phyloP scores from a whole-genome alignment of 2,888 invertebrate genomes.

The Tinea semifulvella region DNA sequence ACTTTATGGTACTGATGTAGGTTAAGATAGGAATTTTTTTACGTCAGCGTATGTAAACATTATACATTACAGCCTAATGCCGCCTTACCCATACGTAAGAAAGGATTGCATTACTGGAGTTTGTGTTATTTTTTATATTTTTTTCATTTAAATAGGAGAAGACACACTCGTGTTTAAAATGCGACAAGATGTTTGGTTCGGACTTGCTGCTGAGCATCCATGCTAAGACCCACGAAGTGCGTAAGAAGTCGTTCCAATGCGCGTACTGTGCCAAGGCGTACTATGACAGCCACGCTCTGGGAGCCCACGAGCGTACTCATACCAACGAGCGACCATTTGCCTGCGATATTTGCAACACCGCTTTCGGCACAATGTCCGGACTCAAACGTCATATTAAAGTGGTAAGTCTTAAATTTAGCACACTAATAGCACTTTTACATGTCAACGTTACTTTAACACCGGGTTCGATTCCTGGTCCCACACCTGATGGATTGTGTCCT shows the following conservation, averaged over 20 bases:
- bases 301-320: slow-evolving; percentile 55
- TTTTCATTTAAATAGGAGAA: too few species aligned
- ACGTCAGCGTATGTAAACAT: too few species aligned
- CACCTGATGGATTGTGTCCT: slow-evolving; percentile 3
- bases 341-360: slow-evolving; percentile 49
- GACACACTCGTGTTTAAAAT: slow-evolving; percentile 40
- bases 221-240: slow-evolving; percentile 43
- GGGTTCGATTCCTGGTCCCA: background rate
- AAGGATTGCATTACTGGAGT: too few species aligned
- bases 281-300: slow-evolving; percentile 39
- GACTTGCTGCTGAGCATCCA: slow-evolving; percentile 43
- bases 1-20: too few species aligned
- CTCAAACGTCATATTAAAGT: slow-evolving; percentile 53
- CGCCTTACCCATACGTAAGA: too few species aligned
- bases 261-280: slow-evolving; percentile 41
- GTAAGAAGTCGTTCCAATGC: slow-evolving; percentile 43
- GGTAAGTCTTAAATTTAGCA: slow-evolving; percentile 31
- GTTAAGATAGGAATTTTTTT: too few species aligned
- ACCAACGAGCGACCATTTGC: slow-evolving; percentile 48
- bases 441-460: background rate
- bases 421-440: background rate
- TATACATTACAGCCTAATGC: too few species aligned
- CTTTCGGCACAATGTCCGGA: slow-evolving; percentile 53
- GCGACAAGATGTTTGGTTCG: slow-evolving; percentile 53
- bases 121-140: too few species aligned